Conservation (phyloP, 2,113 vertebrate genomes). For the Sphaerodactylus townsendi region DNA sequence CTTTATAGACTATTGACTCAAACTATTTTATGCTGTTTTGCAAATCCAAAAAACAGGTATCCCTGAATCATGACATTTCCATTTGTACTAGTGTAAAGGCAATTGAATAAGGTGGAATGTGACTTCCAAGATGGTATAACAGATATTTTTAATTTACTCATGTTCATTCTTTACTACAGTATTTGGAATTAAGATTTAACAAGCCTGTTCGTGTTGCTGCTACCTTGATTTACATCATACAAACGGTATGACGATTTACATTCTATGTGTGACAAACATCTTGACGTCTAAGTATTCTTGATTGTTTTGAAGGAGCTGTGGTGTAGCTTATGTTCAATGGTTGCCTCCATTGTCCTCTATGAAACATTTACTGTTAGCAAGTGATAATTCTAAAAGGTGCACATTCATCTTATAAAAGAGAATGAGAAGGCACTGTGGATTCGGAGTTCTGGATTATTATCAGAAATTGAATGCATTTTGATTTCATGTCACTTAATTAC, state of each 20-base stretch:
- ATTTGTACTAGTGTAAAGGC: accelerated
- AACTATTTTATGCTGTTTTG: too few species aligned
- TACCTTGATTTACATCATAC: constrained; percentile 80
- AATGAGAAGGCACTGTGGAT: background rate
- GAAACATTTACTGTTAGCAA: background rate
- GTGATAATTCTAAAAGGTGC: background rate
- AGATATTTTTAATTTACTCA: background rate
- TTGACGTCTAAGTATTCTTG: background rate
- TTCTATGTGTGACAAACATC: background rate
- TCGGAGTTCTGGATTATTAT: background rate
- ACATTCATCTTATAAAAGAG: background rate
- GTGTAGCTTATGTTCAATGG: background rate
- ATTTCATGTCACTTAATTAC: background rate
- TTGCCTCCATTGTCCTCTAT: background rate
- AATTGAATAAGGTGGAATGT: constrained; percentile 7
- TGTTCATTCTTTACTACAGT: constrained; percentile 66
- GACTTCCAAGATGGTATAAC: background rate
- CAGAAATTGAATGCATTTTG: background rate
- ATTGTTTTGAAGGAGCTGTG: background rate
- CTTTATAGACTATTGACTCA: too few species aligned
- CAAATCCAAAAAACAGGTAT: too few species aligned
- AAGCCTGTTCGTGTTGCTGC: constrained; percentile 75
- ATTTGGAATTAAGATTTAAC: constrained; percentile 84
- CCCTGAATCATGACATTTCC: background rate
- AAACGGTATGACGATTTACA: constrained; percentile 73